Evolutionary conservation across 2,888 invertebrate species (phyloP).

Genomic region (Caenorhabditis drosophilae): DNA sequence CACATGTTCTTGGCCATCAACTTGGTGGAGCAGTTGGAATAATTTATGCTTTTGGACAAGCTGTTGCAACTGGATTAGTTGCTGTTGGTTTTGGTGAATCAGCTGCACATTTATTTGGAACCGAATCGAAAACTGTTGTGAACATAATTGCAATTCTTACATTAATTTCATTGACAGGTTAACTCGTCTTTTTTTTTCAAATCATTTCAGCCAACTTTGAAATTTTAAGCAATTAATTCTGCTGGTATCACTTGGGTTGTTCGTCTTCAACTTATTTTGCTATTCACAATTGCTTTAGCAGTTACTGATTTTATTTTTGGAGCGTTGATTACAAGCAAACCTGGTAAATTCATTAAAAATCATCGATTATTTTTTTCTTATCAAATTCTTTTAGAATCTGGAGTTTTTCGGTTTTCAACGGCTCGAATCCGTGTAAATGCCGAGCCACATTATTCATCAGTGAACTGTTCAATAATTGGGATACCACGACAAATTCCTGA

Average conservation of each 20-base stretch:
- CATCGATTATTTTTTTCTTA: too few species aligned
- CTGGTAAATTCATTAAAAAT: constrained; percentile 74
- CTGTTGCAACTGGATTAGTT: constrained; percentile 92
- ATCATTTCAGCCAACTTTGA: too few species aligned
- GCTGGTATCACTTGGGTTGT: constrained; percentile 98
- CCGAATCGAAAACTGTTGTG: constrained; percentile 79
- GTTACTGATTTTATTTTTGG: constrained; percentile 92
- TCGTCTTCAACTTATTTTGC: constrained; percentile 86
- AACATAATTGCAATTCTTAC: constrained; percentile 86
- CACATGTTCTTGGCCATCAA: constrained; percentile 89
- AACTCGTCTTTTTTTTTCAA: neutral
- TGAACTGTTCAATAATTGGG: constrained; percentile 47
- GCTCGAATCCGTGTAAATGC: constrained; percentile 76
- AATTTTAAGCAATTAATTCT: constrained; percentile 80
- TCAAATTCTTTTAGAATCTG: too few species aligned
- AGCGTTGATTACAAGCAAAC: constrained; percentile 81
- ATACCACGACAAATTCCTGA: constrained; percentile 70
- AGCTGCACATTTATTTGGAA: constrained; percentile 82
- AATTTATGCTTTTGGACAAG: constrained; percentile 94
- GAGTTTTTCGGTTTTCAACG: constrained; percentile 85
- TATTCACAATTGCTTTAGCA: constrained; percentile 84
- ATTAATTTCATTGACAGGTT: constrained; percentile 77
- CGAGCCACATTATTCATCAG: constrained; percentile 77
- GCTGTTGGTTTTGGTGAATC: constrained; percentile 96
- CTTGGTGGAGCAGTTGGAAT: constrained; percentile 91